Evolutionary conservation across 2,888 invertebrate species (phyloP).

Genomic region (Cristatella mucedo): DNA sequence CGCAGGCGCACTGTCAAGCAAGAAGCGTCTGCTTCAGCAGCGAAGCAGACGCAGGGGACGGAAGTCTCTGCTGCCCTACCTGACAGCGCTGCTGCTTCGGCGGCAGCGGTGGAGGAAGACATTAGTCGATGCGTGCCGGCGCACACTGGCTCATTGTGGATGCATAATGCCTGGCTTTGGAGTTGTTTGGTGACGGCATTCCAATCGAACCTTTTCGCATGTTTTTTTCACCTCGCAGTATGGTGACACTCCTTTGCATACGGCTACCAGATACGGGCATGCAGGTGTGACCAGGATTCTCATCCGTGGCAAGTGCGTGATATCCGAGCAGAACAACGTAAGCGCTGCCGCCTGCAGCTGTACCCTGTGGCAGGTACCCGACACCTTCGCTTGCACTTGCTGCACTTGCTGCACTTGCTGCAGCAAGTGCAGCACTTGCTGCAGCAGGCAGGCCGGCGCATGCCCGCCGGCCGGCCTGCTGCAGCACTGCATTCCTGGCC

Average conservation of each 20-base stretch:
- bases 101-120: too few relatives aligned
- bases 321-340: conserved; percentile 73
- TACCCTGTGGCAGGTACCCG: background rate
- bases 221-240: conserved; percentile 49
- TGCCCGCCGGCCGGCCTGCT: background rate
- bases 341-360: conserved; percentile 11
- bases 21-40: too few relatives aligned
- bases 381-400: background rate
- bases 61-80: too few relatives aligned
- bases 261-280: conserved; percentile 84
- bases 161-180: too few relatives aligned
- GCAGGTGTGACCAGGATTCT: conserved; percentile 85
- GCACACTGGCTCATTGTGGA: too few relatives aligned
- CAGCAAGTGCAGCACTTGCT: background rate
- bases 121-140: too few relatives aligned
- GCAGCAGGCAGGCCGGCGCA: background rate
- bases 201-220: too few relatives aligned
- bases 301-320: conserved; percentile 69
- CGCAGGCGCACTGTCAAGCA: too few relatives aligned
- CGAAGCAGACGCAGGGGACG: too few relatives aligned
- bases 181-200: too few relatives aligned
- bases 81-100: too few relatives aligned
- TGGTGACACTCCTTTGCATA: conserved; percentile 83
- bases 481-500: too few relatives aligned
- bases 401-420: background rate